A percentile compares a stretch with the other conserved stretches of the same genome.
Evolutionary conservation across 1,140 invertebrate species (phyloP).

Genomic region (Panulirus ornatus): DNA sequence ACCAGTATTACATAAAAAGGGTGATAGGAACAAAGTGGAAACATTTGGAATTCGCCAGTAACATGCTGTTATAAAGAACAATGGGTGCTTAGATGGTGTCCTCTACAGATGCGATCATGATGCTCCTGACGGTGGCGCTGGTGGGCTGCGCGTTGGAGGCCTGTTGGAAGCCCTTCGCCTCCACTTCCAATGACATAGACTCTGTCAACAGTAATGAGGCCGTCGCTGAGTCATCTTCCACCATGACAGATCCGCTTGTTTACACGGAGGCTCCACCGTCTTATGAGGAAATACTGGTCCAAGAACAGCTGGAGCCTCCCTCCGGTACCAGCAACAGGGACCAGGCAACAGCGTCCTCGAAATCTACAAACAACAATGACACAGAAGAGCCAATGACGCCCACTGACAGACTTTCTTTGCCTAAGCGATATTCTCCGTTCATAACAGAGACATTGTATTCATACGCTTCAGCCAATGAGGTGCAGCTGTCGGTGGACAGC

Average conservation of each 20-base stretch:
- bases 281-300: neutral
- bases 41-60: too few relatives aligned
- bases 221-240: neutral
- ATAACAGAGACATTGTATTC: neutral
- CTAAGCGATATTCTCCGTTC: neutral
- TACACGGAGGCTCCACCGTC: conserved; percentile 3
- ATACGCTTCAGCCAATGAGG: neutral
- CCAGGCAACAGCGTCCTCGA: neutral
- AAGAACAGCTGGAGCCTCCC: neutral
- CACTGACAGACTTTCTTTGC: neutral
- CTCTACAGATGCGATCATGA: neutral
- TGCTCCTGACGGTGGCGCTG: neutral
- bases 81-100: neutral
- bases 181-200: neutral
- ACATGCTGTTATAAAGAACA: neutral
- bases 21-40: too few relatives aligned
- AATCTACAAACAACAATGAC: neutral
- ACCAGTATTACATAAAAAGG: neutral
- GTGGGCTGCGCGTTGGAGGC: neutral
- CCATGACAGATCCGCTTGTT: neutral
- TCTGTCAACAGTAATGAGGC: neutral
- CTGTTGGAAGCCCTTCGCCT: neutral
- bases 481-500: neutral
- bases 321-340: neutral
- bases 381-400: neutral